A percentile compares a stretch with the other conserved stretches of the same genome.
phyloP scores from a whole-genome alignment of 2,113 vertebrate species.

The Rhinogobius similis region DNA sequence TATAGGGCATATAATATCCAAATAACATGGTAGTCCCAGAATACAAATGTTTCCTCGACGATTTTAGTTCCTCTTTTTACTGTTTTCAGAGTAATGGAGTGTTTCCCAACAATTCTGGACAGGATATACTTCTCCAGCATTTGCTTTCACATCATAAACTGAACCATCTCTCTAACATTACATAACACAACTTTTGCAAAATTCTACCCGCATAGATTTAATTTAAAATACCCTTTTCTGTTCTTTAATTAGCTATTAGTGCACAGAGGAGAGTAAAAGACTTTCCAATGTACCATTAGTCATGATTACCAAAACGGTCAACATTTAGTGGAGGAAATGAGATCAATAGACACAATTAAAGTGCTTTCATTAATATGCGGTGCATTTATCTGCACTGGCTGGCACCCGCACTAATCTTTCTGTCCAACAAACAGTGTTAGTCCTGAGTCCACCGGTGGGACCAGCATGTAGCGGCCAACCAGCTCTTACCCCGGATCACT shows the following conservation, averaged over 20 bases:
- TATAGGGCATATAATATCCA: too few relatives aligned
- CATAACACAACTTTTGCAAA: not conserved
- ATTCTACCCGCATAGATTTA: not conserved
- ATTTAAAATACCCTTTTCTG: not conserved
- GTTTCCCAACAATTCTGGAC: not conserved
- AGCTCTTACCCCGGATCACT: not conserved
- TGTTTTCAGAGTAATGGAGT: too few relatives aligned
- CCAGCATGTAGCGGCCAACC: not conserved
- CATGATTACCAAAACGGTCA: slow-evolving; percentile 7
- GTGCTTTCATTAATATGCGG: slow-evolving; percentile 6
- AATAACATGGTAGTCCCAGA: not conserved
- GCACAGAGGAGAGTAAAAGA: not conserved
- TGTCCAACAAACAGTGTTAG: not conserved
- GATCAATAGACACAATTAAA: slow-evolving; percentile 16
- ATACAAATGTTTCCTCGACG: not conserved
- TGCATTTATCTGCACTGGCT: not conserved
- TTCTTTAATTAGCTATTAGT: slow-evolving; percentile 6
- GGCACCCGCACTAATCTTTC: not conserved
- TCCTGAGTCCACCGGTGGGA: not conserved
- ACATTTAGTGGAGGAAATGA: slow-evolving; percentile 3
- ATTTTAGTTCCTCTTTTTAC: not conserved
- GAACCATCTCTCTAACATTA: not conserved
- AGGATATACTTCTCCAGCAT: not conserved
- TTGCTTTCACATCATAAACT: not conserved
- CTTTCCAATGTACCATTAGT: slow-evolving; percentile 8